A percentile compares a stretch with the other conserved stretches of the same genome.
phyloP scores from a whole-genome alignment of 2,797 vertebrate genomes.

The Salarias fasciatus region DNA sequence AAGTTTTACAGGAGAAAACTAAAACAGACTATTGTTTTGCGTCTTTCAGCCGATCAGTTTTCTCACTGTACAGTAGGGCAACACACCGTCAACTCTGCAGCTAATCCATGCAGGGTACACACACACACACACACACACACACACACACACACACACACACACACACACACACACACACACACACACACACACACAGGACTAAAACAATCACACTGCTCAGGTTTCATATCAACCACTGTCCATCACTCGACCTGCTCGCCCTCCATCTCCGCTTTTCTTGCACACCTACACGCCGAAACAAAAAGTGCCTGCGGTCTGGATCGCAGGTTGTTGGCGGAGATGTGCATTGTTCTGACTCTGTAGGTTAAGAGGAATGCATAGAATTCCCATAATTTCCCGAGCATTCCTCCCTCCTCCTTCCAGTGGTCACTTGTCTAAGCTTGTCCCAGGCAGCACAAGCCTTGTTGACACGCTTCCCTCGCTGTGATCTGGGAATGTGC shows the following conservation, averaged over 20 bases:
- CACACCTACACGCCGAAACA: neutral
- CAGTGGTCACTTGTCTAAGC: constrained; percentile 78
- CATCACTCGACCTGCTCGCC: neutral
- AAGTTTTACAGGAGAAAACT: too few species aligned
- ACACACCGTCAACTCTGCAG: constrained; percentile 11
- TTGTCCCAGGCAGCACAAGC: constrained; percentile 66
- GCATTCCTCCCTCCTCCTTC: constrained; percentile 68
- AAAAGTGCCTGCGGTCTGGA: neutral
- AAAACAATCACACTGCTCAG: constrained; percentile 4
- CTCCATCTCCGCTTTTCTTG: neutral
- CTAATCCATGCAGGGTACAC: constrained; percentile 11
- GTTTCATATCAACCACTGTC: constrained; percentile 11
- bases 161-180: too few species aligned
- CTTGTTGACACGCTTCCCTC: constrained; percentile 70
- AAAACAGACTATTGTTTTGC: too few species aligned
- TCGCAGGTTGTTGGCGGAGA: constrained; percentile 13
- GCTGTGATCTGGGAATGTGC: constrained; percentile 69
- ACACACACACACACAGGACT: constrained; percentile 10
- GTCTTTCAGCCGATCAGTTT: too few species aligned
- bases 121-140: too few species aligned
- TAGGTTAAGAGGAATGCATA: constrained; percentile 68
- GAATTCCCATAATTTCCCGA: constrained; percentile 75
- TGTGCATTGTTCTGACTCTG: constrained; percentile 47
- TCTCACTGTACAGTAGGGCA: constrained; percentile 23
- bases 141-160: too few species aligned